Base-by-base conservation (phyloP, 2,888 invertebrate species). In the Thera obeliscata region DNA sequence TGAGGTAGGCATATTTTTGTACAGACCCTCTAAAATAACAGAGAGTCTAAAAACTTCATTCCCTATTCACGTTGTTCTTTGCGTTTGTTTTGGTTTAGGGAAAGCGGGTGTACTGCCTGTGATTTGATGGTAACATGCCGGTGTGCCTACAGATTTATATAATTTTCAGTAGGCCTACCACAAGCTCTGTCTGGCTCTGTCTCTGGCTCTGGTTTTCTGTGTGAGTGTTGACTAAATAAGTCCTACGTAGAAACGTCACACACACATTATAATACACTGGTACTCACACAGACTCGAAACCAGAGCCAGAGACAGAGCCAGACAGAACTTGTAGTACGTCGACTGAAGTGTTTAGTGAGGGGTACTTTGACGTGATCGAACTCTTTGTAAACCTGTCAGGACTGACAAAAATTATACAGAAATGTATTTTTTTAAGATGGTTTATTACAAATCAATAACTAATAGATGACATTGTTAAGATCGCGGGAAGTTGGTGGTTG, bases 21-120 rank as follows among this genome's bases (percentile, higher is more conserved):
- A 71, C 62, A 71, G 64, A 72, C 77, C 77, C 79, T 75, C 74
- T 77, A 69, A 70, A 81, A 81, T 77, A 82, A 81, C 78, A 81
- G 56, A 75, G 71, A 75, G 71, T 74, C 71, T 76, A 72, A 77
- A 73, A 75, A 79, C 76, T 78, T 78, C 76, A 79, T 81, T 80
- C 68, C 70, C 71, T 77, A 81, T 81, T 80, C 80, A 80, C 74
- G 73, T 75, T 66, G 72, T 69, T 77, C 71, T 75, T 74, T 72
- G 66, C 69, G 74, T 78, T 75, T 76, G 76, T 78, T 79, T 78
- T 76, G 74, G 69, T 75, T 75, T 67, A 66, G 66, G 65, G 60
- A 65, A 64, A 56, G 49, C 35, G 55, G 43, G 56, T 33, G 49
- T 43, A 49, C 49, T 12, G 50, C 38, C 56, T 6, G 12, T 38